A percentile compares a stretch with the other conserved stretches of the same genome.
Conservation (phyloP, 2,888 invertebrate genomes). For the Oxytorus armatus region DNA sequence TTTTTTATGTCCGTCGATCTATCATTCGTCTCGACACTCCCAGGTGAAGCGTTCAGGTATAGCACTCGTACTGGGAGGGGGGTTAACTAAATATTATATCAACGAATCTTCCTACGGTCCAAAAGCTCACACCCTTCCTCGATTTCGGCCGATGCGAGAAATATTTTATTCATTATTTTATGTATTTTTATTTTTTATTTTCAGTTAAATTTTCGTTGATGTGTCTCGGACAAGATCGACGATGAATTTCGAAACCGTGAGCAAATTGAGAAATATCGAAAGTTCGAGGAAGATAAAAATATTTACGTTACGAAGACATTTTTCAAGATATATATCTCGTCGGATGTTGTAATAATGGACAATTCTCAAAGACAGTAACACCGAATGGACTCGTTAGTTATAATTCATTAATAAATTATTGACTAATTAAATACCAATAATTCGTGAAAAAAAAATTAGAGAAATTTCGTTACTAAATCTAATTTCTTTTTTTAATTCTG, state of each 20-base stretch:
- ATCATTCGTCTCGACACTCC: constrained; percentile 66
- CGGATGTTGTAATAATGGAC: too few relatives aligned
- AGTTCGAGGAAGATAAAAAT: not conserved
- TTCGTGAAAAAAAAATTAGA: too few relatives aligned
- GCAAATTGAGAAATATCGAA: not conserved
- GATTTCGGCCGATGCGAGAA: not conserved
- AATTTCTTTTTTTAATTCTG: too few relatives aligned
- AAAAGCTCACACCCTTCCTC: constrained; percentile 39
- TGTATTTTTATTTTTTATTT: constrained; percentile 1
- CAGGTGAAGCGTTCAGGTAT: constrained; percentile 35
- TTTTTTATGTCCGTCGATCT: constrained; percentile 61
- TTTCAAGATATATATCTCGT: too few relatives aligned
- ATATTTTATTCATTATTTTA: constrained; percentile 34
- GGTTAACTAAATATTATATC: constrained; percentile 46
- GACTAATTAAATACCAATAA: not conserved
- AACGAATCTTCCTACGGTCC: constrained; percentile 46
- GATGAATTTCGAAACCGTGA: not conserved
- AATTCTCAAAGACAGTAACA: too few relatives aligned
- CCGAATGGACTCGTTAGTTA: too few relatives aligned
- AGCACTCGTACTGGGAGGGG: not conserved
- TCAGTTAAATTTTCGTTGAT: constrained; percentile 1
- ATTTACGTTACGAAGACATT: too few relatives aligned
- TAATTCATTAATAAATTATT: constrained; percentile 9
- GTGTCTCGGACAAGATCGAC: constrained; percentile 2
- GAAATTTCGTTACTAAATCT: too few relatives aligned